These are phyloP conservation scores for Chrysogorgia sp. DNA, from an alignment of 92 coral and sea anemone genomes.

Conservation along the genomic window DNA sequence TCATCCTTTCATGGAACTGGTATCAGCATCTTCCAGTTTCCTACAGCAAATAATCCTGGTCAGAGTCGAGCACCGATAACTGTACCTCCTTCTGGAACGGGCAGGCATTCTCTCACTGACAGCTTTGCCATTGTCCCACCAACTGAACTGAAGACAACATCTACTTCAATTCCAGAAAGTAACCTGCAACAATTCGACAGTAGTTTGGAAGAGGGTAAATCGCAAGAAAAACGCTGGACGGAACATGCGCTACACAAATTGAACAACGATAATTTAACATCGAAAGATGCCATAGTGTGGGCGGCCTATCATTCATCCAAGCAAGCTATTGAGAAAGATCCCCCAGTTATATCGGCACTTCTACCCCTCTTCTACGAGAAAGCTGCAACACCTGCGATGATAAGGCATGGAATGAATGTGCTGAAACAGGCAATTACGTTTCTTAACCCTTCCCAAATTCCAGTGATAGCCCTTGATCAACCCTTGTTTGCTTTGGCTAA, in stretches of 20 bases:
- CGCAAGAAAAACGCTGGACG: constrained; percentile 39
- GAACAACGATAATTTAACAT: too few relatives aligned
- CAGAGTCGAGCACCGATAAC: constrained; percentile 26
- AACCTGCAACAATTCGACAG: constrained; percentile 4
- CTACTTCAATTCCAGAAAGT: constrained; percentile 50
- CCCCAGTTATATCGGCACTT: constrained; percentile 36
- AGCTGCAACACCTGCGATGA: constrained; percentile 56
- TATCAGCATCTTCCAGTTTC: constrained; percentile 54
- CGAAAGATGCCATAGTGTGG: too few relatives aligned
- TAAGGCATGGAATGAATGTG: too few relatives aligned
- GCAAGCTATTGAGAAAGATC: too few relatives aligned
- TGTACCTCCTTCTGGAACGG: constrained; percentile 47
- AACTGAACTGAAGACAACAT: constrained; percentile 35
- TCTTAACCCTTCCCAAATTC: too few relatives aligned
- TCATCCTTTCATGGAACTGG: constrained; percentile 69
- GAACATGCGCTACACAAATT: constrained; percentile 26
- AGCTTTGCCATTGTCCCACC: constrained; percentile 48
- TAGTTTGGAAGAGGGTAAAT: constrained; percentile 31
- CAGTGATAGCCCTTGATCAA: too few relatives aligned
- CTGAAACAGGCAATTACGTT: too few relatives aligned
- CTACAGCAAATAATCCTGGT: constrained; percentile 48
- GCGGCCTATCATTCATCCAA: too few relatives aligned
- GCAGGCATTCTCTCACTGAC: constrained; percentile 44
- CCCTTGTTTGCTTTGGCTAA: too few relatives aligned
- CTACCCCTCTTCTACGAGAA: constrained; percentile 58